Evolutionary conservation across 1,140 invertebrate genomes (phyloP).

Genomic region (Tigriopus japonicus): DNA sequence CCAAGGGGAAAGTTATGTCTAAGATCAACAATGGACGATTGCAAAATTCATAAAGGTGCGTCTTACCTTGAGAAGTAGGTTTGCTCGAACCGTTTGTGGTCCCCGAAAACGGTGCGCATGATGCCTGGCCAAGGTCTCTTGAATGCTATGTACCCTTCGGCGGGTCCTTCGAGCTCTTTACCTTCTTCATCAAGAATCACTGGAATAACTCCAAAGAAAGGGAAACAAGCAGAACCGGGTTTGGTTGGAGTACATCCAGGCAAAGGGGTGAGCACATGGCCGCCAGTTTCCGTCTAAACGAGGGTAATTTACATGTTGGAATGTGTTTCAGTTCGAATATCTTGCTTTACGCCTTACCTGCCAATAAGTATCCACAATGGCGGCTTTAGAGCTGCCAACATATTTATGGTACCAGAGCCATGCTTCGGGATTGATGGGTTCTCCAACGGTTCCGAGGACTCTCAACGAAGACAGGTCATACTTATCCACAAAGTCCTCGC

Average conservation of each 20-base stretch:
- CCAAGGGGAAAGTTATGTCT: no score
- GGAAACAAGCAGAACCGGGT: slow-evolving; percentile 44
- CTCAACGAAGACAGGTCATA: slow-evolving; percentile 42
- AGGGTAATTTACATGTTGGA: no score
- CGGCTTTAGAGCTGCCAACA: slow-evolving; percentile 33
- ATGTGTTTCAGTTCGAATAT: no score
- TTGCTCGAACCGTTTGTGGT: slow-evolving; percentile 77
- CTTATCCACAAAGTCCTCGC: slow-evolving; percentile 31
- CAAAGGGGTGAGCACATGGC: slow-evolving; percentile 78
- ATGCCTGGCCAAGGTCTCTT: slow-evolving; percentile 87
- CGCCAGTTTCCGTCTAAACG: slow-evolving; percentile 84
- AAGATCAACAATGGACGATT: no score
- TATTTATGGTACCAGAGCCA: slow-evolving; percentile 91
- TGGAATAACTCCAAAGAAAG: slow-evolving; percentile 88
- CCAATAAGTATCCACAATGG: slow-evolving; percentile 97
- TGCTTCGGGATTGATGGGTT: slow-evolving; percentile 94
- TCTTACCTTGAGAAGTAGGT: slow-evolving; percentile 52
- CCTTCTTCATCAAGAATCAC: slow-evolving; percentile 71
- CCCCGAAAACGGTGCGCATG: slow-evolving; percentile 78
- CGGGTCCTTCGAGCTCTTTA: slow-evolving; percentile 59
- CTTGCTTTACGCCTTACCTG: no score
- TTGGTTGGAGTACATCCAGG: slow-evolving; percentile 89
- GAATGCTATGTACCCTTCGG: slow-evolving; percentile 86
- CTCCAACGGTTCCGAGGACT: slow-evolving; percentile 82
- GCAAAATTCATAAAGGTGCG: no score